These are phyloP conservation scores for Anneissia japonica DNA, from an alignment of 35 echinoderm and acorn worm species.

Conservation along the genomic window DNA sequence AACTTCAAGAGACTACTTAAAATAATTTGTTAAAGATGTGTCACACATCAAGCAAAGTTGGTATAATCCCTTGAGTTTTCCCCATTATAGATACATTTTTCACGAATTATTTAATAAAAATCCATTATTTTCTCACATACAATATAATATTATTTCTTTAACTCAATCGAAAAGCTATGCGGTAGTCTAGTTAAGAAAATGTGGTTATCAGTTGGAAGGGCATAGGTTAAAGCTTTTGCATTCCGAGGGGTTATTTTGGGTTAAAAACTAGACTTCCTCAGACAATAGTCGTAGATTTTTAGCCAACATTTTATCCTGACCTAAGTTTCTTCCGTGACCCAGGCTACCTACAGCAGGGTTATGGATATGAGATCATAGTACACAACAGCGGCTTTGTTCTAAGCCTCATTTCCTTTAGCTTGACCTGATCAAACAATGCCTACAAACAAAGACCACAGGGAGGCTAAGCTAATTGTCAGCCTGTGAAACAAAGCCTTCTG, in stretches of 20 bases:
- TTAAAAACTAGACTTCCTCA: neutral
- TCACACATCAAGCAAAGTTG: too few species aligned
- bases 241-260: neutral
- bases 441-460: neutral
- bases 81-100: too few species aligned
- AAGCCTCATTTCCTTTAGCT: neutral
- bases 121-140: too few species aligned
- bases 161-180: too few species aligned
- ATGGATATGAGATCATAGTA: neutral
- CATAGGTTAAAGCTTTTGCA: neutral
- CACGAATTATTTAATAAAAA: too few species aligned
- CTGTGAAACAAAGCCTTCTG: neutral
- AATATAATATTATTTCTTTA: too few species aligned
- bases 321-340: neutral
- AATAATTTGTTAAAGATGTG: too few species aligned
- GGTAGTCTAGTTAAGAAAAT: too few species aligned
- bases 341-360: neutral
- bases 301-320: neutral
- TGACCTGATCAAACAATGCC: neutral
- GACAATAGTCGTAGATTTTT: too few species aligned
- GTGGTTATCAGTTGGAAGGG: too few species aligned
- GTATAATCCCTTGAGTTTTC: too few species aligned
- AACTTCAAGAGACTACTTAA: too few species aligned
- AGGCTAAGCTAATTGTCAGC: neutral
- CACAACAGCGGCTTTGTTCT: neutral